phyloP scores from a whole-genome alignment of 2,888 invertebrate species.

The Cosmia pyralina region DNA sequence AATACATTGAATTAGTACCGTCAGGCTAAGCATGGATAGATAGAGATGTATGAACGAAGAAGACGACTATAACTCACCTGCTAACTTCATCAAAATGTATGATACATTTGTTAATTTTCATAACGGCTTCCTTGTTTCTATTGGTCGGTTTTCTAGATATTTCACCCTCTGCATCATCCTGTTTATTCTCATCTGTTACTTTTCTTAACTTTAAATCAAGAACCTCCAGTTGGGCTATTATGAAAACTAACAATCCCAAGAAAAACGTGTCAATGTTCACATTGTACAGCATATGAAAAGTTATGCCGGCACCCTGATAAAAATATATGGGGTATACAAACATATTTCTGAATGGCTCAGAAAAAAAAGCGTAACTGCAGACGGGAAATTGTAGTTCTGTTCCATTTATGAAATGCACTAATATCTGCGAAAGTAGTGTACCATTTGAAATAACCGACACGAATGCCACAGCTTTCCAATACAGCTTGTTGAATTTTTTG shows the following conservation, averaged over 20 bases:
- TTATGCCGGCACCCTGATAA: slow-evolving; percentile 77
- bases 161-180: slow-evolving; percentile 23
- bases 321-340: slow-evolving; percentile 75
- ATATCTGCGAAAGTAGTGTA: slow-evolving; percentile 66
- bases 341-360: slow-evolving; percentile 65
- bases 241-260: slow-evolving; percentile 74
- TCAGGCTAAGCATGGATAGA: background rate
- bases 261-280: slow-evolving; percentile 78
- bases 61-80: slow-evolving; percentile 69
- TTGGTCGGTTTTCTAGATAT: slow-evolving; percentile 8
- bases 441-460: slow-evolving; percentile 69
- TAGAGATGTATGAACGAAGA: background rate
- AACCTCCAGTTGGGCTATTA: slow-evolving; percentile 79
- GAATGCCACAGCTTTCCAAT: slow-evolving; percentile 72
- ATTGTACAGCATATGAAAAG: slow-evolving; percentile 74
- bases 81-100: slow-evolving; percentile 73
- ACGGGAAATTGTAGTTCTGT: slow-evolving; percentile 70
- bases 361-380: slow-evolving; percentile 75
- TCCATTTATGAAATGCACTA: slow-evolving; percentile 69
- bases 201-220: slow-evolving; percentile 73
- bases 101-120: slow-evolving; percentile 72
- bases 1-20: too few species aligned
- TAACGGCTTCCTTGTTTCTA: slow-evolving; percentile 55
- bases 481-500: slow-evolving; percentile 71
- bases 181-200: slow-evolving; percentile 61